A percentile compares a stretch with the other conserved stretches of the same genome.
Conservation (phyloP, 2,888 invertebrate genomes). For the Steinernema carpocapsae region DNA sequence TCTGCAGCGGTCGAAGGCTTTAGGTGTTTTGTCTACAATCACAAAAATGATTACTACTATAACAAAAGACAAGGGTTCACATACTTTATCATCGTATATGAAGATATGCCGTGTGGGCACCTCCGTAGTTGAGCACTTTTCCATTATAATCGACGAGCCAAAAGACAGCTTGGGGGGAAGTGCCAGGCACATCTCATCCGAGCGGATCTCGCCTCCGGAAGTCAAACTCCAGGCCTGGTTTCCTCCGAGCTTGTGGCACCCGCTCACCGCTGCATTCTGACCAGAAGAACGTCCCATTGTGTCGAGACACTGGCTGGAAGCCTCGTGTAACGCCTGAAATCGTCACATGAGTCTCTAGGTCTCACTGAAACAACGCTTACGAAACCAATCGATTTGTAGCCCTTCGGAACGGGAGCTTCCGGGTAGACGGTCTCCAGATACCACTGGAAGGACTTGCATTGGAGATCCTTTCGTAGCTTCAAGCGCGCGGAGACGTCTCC, state of each 20-base stretch:
- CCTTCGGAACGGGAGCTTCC: conserved; percentile 95
- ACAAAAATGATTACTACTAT: too few relatives aligned
- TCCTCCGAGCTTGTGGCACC: conserved; percentile 92
- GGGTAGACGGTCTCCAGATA: conserved; percentile 94
- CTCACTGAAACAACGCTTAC: too few relatives aligned
- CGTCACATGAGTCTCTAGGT: too few relatives aligned
- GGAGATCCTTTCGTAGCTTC: conserved; percentile 80
- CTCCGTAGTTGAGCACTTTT: conserved; percentile 56
- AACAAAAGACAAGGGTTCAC: too few relatives aligned
- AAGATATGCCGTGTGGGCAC: conserved; percentile 54
- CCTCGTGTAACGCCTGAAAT: conserved; percentile 33
- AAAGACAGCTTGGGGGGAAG: conserved; percentile 45
- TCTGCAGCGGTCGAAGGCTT: neutral
- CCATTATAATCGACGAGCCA: conserved; percentile 50
- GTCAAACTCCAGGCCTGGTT: conserved; percentile 77
- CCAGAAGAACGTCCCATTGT: conserved; percentile 58
- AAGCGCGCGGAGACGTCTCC: conserved; percentile 87
- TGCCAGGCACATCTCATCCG: conserved; percentile 67
- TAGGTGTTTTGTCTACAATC: neutral
- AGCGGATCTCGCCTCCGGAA: conserved; percentile 62
- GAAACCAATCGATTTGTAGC: conserved; percentile 93
- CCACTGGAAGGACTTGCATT: conserved; percentile 97
- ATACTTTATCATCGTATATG: conserved; percentile 43
- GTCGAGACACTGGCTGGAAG: conserved; percentile 71
- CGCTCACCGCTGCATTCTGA: conserved; percentile 84